These are phyloP conservation scores for Palythoa caribaeorum DNA, from an alignment of 92 coral and sea anemone species.

Conservation along the genomic window DNA sequence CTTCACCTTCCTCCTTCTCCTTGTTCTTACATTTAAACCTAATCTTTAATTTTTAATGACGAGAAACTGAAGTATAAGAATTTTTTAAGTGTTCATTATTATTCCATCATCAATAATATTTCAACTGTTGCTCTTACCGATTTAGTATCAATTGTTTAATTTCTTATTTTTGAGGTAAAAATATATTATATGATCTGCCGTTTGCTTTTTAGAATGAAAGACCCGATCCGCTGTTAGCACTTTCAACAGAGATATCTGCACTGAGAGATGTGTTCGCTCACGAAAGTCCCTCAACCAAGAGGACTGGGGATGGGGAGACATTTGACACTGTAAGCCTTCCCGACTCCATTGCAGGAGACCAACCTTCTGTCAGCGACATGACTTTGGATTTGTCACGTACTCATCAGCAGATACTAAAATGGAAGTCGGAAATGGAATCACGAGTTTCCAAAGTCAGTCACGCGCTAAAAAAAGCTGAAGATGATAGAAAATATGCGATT, in stretches of 20 bases:
- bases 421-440: slow-evolving; percentile 79
- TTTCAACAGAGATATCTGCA: slow-evolving; percentile 82
- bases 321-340: slow-evolving; percentile 73
- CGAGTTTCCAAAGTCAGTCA: slow-evolving; percentile 62
- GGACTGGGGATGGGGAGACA: slow-evolving; percentile 45
- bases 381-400: slow-evolving; percentile 87
- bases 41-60: too few species aligned
- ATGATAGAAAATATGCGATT: slow-evolving; percentile 77
- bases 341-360: slow-evolving; percentile 61
- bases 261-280: slow-evolving; percentile 68
- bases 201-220: slow-evolving; percentile 84
- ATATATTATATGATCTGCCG: neutral
- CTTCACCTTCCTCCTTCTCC: too few species aligned
- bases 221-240: slow-evolving; percentile 83
- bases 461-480: slow-evolving; percentile 78
- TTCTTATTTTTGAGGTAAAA: neutral
- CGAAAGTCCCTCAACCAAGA: slow-evolving; percentile 53
- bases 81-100: too few species aligned
- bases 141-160: too few species aligned
- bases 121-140: neutral
- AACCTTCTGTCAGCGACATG: slow-evolving; percentile 81
- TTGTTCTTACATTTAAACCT: neutral
- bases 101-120: too few species aligned
- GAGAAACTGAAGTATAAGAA: too few species aligned
- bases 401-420: slow-evolving; percentile 83